Base-by-base conservation (phyloP, 1,140 invertebrate species). In the Notospermus geniculatus region DNA sequence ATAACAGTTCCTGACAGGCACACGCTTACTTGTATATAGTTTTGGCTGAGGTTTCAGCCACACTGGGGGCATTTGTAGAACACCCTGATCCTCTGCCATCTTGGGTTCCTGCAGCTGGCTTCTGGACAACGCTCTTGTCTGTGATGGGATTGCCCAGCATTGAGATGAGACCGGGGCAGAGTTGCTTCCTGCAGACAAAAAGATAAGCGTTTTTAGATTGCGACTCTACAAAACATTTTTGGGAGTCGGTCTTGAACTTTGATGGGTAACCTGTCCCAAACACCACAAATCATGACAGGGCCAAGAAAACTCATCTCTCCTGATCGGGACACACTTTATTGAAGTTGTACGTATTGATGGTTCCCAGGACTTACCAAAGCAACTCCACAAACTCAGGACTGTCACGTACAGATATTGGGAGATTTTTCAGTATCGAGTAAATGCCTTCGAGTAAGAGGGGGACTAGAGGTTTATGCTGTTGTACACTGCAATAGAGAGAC, bases 81-180 rank as follows among this genome's bases (percentile, higher is more conserved):
- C 88, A 88, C 0, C 88, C 89, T 0, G 89, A 89, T 1, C 89
- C 89, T 67, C 88, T 81, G 13, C 88, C 88, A 39, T 83, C 79
- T 32, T 72, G 76, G 5, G 69, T 60, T 43, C 69, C 69, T 5
- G 61, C 57, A 41, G 58, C 53, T 45, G 85, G 66, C 84, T 65
- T 84, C 80, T 55, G 86, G 27, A 65, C 55, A 85, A 88, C 57
- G 85, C 86, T 88, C 70, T 88, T 89, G 69, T 90, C 89, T 13
- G 88, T 86, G 66, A 87, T 82, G 0, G 90, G 91, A 22, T 89
- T 88, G 0, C 92, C 92, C 1, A 96, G 83, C 57, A 95, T 88
- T 0, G 90, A 89, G 53, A 95, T 90, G 59, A 96, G 82, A 2
- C 89, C 88, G 0, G 93, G 93, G 73, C 92, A 95, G 68, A 96